Conservation (phyloP, 2,888 invertebrate species). For the Cryptocheilus praepositus region DNA sequence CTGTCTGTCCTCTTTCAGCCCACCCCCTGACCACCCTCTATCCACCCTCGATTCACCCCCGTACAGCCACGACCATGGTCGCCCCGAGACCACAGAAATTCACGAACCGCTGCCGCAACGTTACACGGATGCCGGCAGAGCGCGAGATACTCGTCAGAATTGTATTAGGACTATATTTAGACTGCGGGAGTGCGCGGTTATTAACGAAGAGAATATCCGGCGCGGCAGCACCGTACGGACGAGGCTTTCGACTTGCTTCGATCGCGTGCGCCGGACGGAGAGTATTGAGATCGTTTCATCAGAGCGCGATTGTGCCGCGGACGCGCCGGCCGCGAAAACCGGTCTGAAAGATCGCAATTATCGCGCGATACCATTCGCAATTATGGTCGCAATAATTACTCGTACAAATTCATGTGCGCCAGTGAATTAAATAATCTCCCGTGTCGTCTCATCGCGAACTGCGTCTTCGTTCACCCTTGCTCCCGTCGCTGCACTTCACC, state of each 20-base stretch:
- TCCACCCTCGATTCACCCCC: not conserved
- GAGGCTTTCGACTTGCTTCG: not conserved
- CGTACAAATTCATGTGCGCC: conserved; percentile 34
- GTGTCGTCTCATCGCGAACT: conserved; percentile 13
- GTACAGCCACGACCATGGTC: not conserved
- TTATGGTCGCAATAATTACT: conserved; percentile 45
- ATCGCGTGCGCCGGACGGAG: not conserved
- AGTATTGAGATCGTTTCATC: too few species aligned
- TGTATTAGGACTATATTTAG: conserved; percentile 3
- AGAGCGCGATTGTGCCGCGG: too few species aligned
- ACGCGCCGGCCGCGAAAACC: not conserved
- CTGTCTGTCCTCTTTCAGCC: conserved; percentile 1
- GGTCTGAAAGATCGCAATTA: conserved; percentile 29
- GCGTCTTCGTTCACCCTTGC: conserved; percentile 4
- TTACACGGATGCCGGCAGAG: conserved; percentile 7
- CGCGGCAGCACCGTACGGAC: too few species aligned
- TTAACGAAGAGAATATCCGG: not conserved
- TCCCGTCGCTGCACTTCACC: not conserved
- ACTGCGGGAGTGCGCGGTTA: conserved; percentile 6
- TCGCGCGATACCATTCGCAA: conserved; percentile 35
- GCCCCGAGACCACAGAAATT: conserved; percentile 7
- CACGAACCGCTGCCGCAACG: not conserved
- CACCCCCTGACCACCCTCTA: not conserved
- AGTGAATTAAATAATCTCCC: conserved; percentile 47
- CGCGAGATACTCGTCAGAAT: conserved; percentile 9